phyloP scores from a whole-genome alignment of 2,797 vertebrate genomes.

The Tapera naevia region DNA sequence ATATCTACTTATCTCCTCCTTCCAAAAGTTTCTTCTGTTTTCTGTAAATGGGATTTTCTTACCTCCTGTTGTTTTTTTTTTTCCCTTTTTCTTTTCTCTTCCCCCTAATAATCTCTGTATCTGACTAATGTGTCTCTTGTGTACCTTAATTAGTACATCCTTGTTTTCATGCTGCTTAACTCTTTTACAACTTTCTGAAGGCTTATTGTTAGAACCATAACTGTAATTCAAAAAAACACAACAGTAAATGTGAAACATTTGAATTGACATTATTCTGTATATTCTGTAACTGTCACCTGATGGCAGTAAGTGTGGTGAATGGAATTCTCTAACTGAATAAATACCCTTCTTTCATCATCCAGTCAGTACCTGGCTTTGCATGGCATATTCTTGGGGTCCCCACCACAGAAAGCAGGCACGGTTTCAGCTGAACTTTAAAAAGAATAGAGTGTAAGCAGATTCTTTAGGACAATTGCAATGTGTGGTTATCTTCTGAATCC shows the following conservation, averaged over 20 bases:
- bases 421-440: background rate
- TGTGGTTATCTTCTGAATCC: background rate
- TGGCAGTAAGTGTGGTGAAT: background rate
- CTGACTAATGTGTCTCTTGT: background rate
- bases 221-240: background rate
- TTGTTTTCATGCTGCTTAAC: background rate
- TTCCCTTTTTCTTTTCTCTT: background rate
- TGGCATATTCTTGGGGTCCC: background rate
- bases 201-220: background rate
- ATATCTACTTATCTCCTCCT: background rate
- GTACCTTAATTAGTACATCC: background rate
- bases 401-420: background rate
- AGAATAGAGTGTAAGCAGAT: background rate
- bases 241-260: background rate
- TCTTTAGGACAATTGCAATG: background rate
- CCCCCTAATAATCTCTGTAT: background rate
- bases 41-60: background rate
- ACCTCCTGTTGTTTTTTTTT: background rate
- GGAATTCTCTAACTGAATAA: background rate
- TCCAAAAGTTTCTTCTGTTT: background rate
- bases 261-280: background rate
- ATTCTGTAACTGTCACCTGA: background rate
- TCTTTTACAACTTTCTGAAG: background rate
- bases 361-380: background rate
- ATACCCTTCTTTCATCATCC: background rate